phyloP scores from a whole-genome alignment of 1,140 invertebrate species.

The Caenorhabditis remanei region DNA sequence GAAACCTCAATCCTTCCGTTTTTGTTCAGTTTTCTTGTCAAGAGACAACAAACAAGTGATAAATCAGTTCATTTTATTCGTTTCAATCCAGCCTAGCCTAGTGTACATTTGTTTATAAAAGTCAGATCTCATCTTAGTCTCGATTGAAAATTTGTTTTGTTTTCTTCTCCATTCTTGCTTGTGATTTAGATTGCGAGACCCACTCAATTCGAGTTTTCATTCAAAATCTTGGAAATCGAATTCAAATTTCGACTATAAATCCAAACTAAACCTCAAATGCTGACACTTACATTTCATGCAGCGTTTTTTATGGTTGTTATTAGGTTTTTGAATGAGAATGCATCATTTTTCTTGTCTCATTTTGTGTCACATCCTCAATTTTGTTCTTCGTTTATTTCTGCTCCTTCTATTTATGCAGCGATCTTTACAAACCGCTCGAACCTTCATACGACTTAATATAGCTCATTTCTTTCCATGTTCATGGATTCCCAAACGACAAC shows the following conservation, averaged over 20 bases:
- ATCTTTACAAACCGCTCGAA: background rate
- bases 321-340: constrained; percentile 39
- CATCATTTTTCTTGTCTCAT: constrained; percentile 7
- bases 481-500: constrained; percentile 39
- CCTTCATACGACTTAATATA: constrained; percentile 11
- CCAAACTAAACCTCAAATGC: background rate
- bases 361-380: background rate
- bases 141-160: constrained; percentile 34
- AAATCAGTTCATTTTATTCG: constrained; percentile 26
- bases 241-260: background rate
- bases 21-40: constrained; percentile 1
- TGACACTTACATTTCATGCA: background rate
- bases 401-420: constrained; percentile 5
- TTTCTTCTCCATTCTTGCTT: background rate
- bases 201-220: background rate
- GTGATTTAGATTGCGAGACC: background rate
- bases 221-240: background rate
- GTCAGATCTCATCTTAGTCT: constrained; percentile 13
- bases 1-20: background rate
- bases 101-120: constrained; percentile 23
- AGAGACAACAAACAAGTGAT: background rate
- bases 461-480: constrained; percentile 41
- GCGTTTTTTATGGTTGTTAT: constrained; percentile 37
- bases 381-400: background rate
- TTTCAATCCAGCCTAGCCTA: background rate